Evolutionary conservation across 2,113 vertebrate species (phyloP).

Genomic region (Phodopus roborovskii): DNA sequence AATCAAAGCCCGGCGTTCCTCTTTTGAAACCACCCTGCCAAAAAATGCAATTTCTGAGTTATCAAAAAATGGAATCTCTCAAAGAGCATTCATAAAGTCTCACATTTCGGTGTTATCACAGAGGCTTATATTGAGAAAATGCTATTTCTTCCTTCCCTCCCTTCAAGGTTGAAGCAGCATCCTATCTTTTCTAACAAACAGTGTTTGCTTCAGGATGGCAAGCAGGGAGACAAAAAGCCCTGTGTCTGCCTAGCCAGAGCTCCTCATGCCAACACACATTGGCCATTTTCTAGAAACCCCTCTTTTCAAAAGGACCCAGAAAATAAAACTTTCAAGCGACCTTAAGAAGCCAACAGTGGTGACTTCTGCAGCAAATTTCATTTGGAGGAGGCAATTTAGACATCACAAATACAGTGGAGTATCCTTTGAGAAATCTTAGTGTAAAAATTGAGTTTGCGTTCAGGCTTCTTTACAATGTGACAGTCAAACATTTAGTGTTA

Average conservation of each 20-base stretch:
- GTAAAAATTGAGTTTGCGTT: constrained; percentile 41
- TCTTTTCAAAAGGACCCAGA: constrained; percentile 40
- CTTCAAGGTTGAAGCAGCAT: constrained; percentile 61
- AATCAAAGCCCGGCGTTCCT: constrained; percentile 79
- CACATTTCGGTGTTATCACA: constrained; percentile 77
- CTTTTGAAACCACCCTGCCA: constrained; percentile 77
- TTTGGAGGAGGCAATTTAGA: constrained; percentile 50
- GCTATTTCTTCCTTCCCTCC: constrained; percentile 71
- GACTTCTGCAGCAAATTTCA: constrained; percentile 50
- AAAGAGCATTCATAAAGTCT: constrained; percentile 78
- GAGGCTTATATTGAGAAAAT: constrained; percentile 72
- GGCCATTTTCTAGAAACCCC: not conserved
- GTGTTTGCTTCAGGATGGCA: constrained; percentile 62
- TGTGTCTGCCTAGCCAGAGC: constrained; percentile 32
- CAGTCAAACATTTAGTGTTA: constrained; percentile 59
- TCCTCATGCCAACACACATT: not conserved
- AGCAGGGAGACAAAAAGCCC: constrained; percentile 59
- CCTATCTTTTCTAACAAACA: constrained; percentile 55
- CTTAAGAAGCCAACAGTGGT: constrained; percentile 20
- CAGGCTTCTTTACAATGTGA: constrained; percentile 36
- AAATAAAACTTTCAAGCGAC: constrained; percentile 66
- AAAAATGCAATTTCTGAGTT: constrained; percentile 81
- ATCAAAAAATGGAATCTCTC: constrained; percentile 84
- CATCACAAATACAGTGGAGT: constrained; percentile 56
- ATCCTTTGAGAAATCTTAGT: constrained; percentile 32